phyloP scores from a whole-genome alignment of 2,797 vertebrate genomes.

The Pristis pectinata region DNA sequence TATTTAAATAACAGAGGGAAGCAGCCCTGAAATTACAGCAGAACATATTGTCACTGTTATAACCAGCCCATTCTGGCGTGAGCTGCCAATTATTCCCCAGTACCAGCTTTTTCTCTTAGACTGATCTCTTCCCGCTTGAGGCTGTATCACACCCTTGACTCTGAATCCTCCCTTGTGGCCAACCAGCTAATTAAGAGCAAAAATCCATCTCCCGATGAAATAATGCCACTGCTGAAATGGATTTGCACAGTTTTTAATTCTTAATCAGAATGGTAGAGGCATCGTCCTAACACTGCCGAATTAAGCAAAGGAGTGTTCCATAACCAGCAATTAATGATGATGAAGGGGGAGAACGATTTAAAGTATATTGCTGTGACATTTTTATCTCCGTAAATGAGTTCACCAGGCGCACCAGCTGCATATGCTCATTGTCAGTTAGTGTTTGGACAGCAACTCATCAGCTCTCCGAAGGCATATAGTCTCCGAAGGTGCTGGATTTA shows the following conservation, averaged over 20 bases:
- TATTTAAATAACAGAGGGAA: slow-evolving; percentile 51
- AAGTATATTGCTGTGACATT: slow-evolving; percentile 62
- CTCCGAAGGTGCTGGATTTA: slow-evolving; percentile 61
- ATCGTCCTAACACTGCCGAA: slow-evolving; percentile 51
- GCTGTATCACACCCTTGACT: slow-evolving; percentile 68
- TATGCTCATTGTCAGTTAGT: slow-evolving; percentile 68
- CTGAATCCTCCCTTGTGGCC: slow-evolving; percentile 61
- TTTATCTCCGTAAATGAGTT: slow-evolving; percentile 67
- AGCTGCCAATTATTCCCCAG: slow-evolving; percentile 65
- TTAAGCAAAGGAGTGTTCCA: slow-evolving; percentile 51
- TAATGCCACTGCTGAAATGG: slow-evolving; percentile 58
- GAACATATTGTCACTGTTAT: slow-evolving; percentile 55
- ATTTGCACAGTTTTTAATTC: slow-evolving; percentile 53
- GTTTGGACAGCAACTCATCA: slow-evolving; percentile 63
- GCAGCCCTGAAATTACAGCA: slow-evolving; percentile 51
- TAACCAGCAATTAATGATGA: slow-evolving; percentile 62
- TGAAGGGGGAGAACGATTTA: slow-evolving; percentile 63
- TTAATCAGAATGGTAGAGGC: slow-evolving; percentile 59
- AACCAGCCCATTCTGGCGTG: slow-evolving; percentile 48
- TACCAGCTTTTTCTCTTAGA: slow-evolving; percentile 54
- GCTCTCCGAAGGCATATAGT: slow-evolving; percentile 43
- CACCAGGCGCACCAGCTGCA: slow-evolving; percentile 58
- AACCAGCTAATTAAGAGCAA: slow-evolving; percentile 69
- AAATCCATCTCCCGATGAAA: slow-evolving; percentile 67
- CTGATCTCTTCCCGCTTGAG: slow-evolving; percentile 58